phyloP scores from a whole-genome alignment of 1,140 invertebrate genomes.

The Papilio glaucus region DNA sequence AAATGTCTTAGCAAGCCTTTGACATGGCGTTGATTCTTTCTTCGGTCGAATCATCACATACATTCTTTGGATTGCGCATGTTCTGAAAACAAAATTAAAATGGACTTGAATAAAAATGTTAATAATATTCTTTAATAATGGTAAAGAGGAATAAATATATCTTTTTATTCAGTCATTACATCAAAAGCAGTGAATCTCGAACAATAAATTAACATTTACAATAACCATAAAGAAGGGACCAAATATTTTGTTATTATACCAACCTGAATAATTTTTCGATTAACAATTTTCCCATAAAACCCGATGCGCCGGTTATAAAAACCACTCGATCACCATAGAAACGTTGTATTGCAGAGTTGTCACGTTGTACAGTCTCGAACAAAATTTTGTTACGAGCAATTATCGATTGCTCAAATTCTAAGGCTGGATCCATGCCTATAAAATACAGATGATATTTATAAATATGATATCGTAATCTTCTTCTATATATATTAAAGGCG shows the following conservation, averaged over 20 bases:
- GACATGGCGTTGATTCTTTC: constrained; percentile 28
- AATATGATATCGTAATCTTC: no score
- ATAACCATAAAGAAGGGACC: neutral
- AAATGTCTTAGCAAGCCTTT: constrained; percentile 38
- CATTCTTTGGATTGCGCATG: constrained; percentile 36
- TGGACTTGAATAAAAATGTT: neutral
- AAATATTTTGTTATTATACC: neutral
- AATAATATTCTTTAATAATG: no score
- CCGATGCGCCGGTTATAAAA: constrained; percentile 80
- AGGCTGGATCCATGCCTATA: constrained; percentile 20
- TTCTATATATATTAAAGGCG: no score
- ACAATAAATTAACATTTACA: neutral
- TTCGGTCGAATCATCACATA: constrained; percentile 31
- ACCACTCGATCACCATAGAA: constrained; percentile 79
- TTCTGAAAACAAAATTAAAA: constrained; percentile 23
- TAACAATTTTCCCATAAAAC: constrained; percentile 27
- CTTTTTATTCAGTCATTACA: no score
- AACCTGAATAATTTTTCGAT: constrained; percentile 29
- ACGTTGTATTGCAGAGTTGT: constrained; percentile 38
- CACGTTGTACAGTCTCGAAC: constrained; percentile 15
- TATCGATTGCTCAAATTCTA: constrained; percentile 22
- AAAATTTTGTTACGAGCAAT: constrained; percentile 17
- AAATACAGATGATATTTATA: neutral
- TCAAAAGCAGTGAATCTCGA: no score
- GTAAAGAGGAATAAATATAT: no score